Percentiles rank a stretch among this genome's conserved stretches.
These are phyloP conservation scores for Pseudorectes ferrugineus DNA, from an alignment of 2,113 vertebrate species.

Conservation along the genomic window DNA sequence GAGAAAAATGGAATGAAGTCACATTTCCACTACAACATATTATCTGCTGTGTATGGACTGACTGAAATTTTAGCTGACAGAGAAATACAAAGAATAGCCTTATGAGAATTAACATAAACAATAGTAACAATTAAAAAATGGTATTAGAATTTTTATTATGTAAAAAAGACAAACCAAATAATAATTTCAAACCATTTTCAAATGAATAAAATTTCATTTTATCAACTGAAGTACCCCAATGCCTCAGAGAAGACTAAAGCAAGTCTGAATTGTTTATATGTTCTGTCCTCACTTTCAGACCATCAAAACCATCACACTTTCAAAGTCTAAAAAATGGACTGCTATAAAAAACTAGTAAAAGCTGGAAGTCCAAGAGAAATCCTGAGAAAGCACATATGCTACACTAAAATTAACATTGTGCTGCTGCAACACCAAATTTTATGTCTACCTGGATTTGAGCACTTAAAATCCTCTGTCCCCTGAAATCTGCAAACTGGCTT, in stretches of 20 bases:
- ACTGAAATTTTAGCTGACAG: not conserved
- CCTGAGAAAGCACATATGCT: not conserved
- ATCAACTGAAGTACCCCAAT: not conserved
- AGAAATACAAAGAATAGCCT: not conserved
- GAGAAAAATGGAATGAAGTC: not conserved
- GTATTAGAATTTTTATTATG: not conserved
- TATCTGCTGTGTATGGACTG: not conserved
- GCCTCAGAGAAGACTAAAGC: not conserved
- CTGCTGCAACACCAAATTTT: not conserved
- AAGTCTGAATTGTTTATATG: not conserved
- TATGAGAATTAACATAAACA: not conserved
- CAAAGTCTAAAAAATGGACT: not conserved
- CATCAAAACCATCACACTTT: not conserved
- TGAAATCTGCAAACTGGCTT: not conserved
- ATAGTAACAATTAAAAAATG: not conserved
- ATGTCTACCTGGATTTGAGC: not conserved
- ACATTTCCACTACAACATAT: not conserved
- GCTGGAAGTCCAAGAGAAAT: not conserved
- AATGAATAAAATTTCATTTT: not conserved
- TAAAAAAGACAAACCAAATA: not conserved
- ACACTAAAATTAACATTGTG: not conserved
- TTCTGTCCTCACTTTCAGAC: not conserved
- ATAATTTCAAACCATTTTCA: not conserved
- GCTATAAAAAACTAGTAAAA: not conserved
- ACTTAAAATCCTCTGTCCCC: not conserved